phyloP scores from a whole-genome alignment of 2,888 invertebrate species.

The Apeira syringaria region DNA sequence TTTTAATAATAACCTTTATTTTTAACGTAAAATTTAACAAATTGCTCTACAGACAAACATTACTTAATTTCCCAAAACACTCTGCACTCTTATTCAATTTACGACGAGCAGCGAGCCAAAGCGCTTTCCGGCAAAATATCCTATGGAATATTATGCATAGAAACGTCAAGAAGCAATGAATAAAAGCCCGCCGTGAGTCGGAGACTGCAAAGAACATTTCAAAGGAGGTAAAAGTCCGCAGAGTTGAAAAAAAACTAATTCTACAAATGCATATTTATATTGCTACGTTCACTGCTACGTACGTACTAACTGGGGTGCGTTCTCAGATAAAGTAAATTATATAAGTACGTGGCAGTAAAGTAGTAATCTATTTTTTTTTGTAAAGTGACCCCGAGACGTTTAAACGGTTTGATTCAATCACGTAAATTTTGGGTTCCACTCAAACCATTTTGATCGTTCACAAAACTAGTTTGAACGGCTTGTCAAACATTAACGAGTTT shows the following conservation, averaged over 20 bases:
- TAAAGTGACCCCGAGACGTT: too few relatives aligned
- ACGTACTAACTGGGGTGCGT: slow-evolving; percentile 2
- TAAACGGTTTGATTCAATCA: too few relatives aligned
- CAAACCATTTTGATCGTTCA: too few relatives aligned
- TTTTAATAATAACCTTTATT: too few relatives aligned
- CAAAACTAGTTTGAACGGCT: too few relatives aligned
- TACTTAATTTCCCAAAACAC: background rate
- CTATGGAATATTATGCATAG: slow-evolving; percentile 6
- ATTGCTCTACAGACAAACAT: too few relatives aligned
- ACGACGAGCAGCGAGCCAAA: slow-evolving; percentile 13
- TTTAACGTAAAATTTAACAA: too few relatives aligned
- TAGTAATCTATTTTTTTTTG: too few relatives aligned
- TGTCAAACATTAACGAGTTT: too few relatives aligned
- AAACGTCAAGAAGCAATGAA: slow-evolving; percentile 27
- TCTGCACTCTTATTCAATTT: slow-evolving; percentile 14
- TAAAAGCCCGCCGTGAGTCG: slow-evolving; percentile 15
- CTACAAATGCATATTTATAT: slow-evolving; percentile 29
- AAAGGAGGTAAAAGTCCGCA: slow-evolving; percentile 10
- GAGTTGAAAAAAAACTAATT: slow-evolving; percentile 28
- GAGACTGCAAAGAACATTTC: slow-evolving; percentile 23
- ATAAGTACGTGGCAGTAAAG: too few relatives aligned
- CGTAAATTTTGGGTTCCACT: too few relatives aligned
- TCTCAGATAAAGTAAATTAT: too few relatives aligned
- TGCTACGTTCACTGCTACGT: background rate
- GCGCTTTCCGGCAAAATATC: slow-evolving; percentile 7